Evolutionary conservation across 2,797 vertebrate genomes (phyloP), one percentile per base, ranked within the genome.

Genomic region (Alcedo quadribrachys): DNA sequence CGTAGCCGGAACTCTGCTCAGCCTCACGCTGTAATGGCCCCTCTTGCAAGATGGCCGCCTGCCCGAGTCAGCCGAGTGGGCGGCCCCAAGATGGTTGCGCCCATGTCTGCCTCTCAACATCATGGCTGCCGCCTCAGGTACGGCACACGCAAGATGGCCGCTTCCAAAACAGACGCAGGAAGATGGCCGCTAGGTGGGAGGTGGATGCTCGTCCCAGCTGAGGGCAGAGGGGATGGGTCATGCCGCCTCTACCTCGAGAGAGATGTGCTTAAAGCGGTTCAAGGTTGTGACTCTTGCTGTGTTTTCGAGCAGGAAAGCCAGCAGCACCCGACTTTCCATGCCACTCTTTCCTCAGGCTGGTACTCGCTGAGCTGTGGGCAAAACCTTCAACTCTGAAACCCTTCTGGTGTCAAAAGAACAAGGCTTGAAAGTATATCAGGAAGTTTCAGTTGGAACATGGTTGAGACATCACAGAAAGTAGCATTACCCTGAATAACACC

Each of bases 161-260:
- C 17, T 1, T 1, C 11, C 15, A 0, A 1, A 11, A 2, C n/a
- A 2, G 21, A 8, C 3, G 11, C 0, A 2, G 20, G 2, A 28
- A 37, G 55, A 37, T 69, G 76, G 70, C 8, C 0, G 82, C 2
- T 2, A 4, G 1, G 2, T 2, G 57, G 0, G 11, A 50, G 32
- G 9, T 17, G 30, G 30, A 1, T 6, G 60, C 0, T 1, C 3
- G 11, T 11, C 3, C 4, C 6, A 0, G 16, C 8, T 4, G 6
- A 9, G 5, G 11, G 13, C 4, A 2, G 37, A 1, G 3, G 2
- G 8, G 19, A 0, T 5, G 35, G 5, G 15, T 0, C 0, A 4
- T 0, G 7, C 6, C 1, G 8, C 0, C 11, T 4, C 5, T 20
- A 30, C 5, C 3, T 5, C 2, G 5, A 1, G 14, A 3, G 40